These are phyloP conservation scores for Aphelenchoides fujianensis DNA, from an alignment of 1,140 invertebrate species.

Conservation along the genomic window DNA sequence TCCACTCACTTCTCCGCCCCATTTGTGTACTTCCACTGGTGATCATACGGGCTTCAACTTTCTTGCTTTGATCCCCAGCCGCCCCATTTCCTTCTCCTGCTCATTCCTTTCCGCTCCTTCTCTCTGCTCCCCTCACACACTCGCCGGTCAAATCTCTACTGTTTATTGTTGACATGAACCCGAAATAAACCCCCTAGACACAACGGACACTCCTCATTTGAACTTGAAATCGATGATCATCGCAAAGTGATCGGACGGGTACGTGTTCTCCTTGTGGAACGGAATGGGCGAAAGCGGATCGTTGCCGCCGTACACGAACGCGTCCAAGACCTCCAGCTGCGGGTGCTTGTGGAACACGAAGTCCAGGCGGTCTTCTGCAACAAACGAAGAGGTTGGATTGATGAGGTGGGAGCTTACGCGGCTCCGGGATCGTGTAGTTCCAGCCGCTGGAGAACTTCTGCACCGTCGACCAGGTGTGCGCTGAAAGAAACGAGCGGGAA, in stretches of 20 bases:
- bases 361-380: conserved; percentile 24
- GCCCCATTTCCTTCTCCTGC: too few species aligned
- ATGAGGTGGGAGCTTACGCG: background rate
- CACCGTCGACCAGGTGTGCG: conserved; percentile 21
- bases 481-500: too few species aligned
- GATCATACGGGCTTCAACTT: too few species aligned
- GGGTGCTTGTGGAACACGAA: conserved; percentile 12
- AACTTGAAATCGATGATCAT: conserved; percentile 46
- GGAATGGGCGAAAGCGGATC: conserved; percentile 37
- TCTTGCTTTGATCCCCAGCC: too few species aligned
- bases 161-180: background rate
- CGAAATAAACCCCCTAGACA: background rate
- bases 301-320: conserved; percentile 9
- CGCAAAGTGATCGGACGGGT: conserved; percentile 54
- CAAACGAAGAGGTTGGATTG: background rate
- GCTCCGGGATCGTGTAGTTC: conserved; percentile 55
- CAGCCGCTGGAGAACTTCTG: conserved; percentile 35
- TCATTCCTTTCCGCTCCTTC: too few species aligned
- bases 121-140: too few species aligned
- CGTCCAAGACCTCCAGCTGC: background rate
- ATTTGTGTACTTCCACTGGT: too few species aligned
- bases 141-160: background rate
- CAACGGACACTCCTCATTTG: too few species aligned
- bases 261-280: conserved; percentile 43
- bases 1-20: too few species aligned